Percentiles rank a stretch among this genome's conserved stretches.
Conservation (phyloP, 2,888 invertebrate species). For the Lydus trimaculatus region DNA sequence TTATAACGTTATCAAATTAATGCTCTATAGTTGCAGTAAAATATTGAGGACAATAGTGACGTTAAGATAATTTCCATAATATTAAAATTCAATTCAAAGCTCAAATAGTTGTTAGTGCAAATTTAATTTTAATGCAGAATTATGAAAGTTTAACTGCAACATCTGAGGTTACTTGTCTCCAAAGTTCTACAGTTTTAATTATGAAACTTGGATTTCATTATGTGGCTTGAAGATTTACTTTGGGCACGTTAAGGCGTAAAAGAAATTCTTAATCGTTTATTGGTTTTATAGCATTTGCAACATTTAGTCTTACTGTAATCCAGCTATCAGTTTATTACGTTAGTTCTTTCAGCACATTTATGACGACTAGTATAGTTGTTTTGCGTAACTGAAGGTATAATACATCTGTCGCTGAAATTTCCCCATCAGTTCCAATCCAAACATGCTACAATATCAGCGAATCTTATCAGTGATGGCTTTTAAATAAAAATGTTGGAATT, state of each 20-base stretch:
- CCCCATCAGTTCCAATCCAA: too few species aligned
- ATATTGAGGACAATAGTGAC: not conserved
- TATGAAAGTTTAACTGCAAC: constrained; percentile 22
- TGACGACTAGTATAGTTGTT: too few species aligned
- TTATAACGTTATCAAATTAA: not conserved
- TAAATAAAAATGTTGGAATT: not conserved
- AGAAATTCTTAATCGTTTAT: too few species aligned
- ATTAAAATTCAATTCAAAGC: not conserved
- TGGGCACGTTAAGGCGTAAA: too few species aligned
- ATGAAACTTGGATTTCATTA: constrained; percentile 5
- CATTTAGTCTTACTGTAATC: too few species aligned
- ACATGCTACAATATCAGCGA: too few species aligned
- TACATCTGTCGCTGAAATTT: too few species aligned
- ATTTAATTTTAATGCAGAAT: constrained; percentile 17
- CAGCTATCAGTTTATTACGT: too few species aligned
- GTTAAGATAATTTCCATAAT: not conserved
- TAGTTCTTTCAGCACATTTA: too few species aligned
- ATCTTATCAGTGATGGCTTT: not conserved
- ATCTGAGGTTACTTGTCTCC: not conserved
- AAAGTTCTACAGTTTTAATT: constrained; percentile 2
- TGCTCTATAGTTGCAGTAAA: too few species aligned
- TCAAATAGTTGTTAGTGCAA: constrained; percentile 14
- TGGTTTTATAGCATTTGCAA: too few species aligned
- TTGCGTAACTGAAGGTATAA: too few species aligned
- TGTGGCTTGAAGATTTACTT: not conserved